A percentile compares a stretch with the other conserved stretches of the same genome.
phyloP scores from a whole-genome alignment of 2,888 invertebrate species.

The Diarsia mendica region DNA sequence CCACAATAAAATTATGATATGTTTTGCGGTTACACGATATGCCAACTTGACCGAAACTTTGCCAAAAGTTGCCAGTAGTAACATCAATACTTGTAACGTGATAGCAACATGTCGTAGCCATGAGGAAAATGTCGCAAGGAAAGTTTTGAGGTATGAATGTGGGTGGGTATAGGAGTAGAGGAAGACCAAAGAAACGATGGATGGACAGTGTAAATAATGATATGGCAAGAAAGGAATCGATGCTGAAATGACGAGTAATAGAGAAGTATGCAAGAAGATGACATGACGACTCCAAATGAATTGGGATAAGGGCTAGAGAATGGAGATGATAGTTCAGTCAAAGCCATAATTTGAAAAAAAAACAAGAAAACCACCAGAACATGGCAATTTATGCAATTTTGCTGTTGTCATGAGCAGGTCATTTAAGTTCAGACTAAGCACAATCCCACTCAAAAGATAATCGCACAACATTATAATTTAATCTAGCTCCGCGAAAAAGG shows the following conservation, averaged over 20 bases:
- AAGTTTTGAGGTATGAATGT: too few species aligned
- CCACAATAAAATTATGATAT: slow-evolving; percentile 47
- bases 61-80: slow-evolving; percentile 9
- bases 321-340: background rate
- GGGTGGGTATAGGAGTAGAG: too few species aligned
- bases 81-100: background rate
- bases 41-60: slow-evolving; percentile 19
- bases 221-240: too few species aligned
- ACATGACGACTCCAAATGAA: too few species aligned
- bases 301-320: too few species aligned
- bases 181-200: too few species aligned
- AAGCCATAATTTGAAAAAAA: slow-evolving; percentile 23
- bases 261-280: too few species aligned
- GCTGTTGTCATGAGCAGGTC: slow-evolving; percentile 10
- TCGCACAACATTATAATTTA: slow-evolving; percentile 48
- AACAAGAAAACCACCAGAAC: background rate
- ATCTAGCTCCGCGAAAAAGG: slow-evolving; percentile 39
- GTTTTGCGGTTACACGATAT: slow-evolving; percentile 42
- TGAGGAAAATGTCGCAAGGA: too few species aligned
- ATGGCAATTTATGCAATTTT: slow-evolving; percentile 29
- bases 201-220: too few species aligned
- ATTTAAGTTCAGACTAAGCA: slow-evolving; percentile 20
- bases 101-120: background rate
- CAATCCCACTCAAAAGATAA: slow-evolving; percentile 35
- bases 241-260: too few species aligned